Conservation (phyloP, 1,140 invertebrate species). For the Holotrichia oblita region DNA sequence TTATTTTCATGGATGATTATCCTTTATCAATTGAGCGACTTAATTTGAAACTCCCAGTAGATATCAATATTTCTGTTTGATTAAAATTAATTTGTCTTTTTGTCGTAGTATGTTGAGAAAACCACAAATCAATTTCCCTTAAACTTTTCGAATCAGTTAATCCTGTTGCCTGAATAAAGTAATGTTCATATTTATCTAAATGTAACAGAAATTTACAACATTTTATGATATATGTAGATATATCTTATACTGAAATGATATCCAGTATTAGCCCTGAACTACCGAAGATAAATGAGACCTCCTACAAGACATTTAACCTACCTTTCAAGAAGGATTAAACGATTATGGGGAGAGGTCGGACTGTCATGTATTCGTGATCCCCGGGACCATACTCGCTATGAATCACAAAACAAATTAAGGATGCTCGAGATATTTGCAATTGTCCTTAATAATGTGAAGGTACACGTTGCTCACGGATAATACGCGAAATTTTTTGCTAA, state of each 20-base stretch:
- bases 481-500: not conserved
- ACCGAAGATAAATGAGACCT: conserved; percentile 21
- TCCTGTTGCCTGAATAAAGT: too few relatives aligned
- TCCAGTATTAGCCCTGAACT: not conserved
- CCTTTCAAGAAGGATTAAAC: conserved; percentile 22
- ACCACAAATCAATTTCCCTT: too few relatives aligned
- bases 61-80: too few relatives aligned
- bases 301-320: not conserved
- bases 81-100: too few relatives aligned
- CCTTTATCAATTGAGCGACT: too few relatives aligned
- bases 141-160: too few relatives aligned
- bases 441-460: not conserved
- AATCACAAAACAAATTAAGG: conserved; percentile 22
- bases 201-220: too few relatives aligned
- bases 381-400: not conserved
- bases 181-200: too few relatives aligned
- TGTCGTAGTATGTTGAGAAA: too few relatives aligned
- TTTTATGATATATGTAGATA: too few relatives aligned
- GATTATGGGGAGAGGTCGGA: not conserved
- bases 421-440: not conserved
- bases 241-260: not conserved
- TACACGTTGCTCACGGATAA: not conserved
- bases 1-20: too few relatives aligned
- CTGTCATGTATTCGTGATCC: not conserved
- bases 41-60: too few relatives aligned